Conservation (phyloP, 1,140 invertebrate genomes). For the Pseudomyrmex sp. region DNA sequence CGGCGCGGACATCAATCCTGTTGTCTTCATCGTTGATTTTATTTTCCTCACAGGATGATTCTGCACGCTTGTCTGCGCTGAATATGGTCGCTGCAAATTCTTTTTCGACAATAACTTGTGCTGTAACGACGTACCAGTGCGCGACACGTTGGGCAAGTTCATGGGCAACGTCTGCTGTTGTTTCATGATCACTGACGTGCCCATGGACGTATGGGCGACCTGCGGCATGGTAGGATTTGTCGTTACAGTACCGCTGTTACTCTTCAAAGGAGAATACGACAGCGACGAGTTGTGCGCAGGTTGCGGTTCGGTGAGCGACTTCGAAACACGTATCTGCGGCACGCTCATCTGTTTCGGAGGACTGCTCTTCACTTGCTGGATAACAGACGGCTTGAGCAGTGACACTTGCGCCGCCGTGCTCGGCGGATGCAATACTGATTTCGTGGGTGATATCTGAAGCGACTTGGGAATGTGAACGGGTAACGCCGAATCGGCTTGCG, state of each 20-base stretch:
- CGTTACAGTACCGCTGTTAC: constrained; percentile 2
- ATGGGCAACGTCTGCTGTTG: constrained; percentile 65
- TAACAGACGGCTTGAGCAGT: constrained; percentile 75
- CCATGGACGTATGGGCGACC: constrained; percentile 60
- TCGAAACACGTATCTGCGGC: constrained; percentile 79
- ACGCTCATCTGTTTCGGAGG: constrained; percentile 75
- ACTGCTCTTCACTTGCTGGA: constrained; percentile 68
- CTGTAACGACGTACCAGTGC: constrained; percentile 75
- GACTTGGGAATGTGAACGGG: constrained; percentile 66
- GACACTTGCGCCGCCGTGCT: constrained; percentile 73
- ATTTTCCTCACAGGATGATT: constrained; percentile 67
- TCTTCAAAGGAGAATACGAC: constrained; percentile 71
- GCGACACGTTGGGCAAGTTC: constrained; percentile 62
- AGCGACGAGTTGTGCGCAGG: constrained; percentile 76
- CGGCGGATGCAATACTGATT: constrained; percentile 60
- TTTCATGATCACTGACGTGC: constrained; percentile 67
- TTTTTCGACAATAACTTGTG: constrained; percentile 82
- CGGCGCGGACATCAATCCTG: constrained; percentile 43
- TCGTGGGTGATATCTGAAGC: constrained; percentile 61
- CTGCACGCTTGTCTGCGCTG: constrained; percentile 32
- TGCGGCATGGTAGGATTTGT: constrained; percentile 58
- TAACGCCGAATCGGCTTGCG: constrained; percentile 59
- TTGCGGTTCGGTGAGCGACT: constrained; percentile 77
- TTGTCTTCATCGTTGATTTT: constrained; percentile 56
- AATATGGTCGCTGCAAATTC: constrained; percentile 72